Evolutionary conservation across 2,888 invertebrate genomes (phyloP), one percentile per base, ranked within the genome.

Genomic region (Drosophila nr. medialis): DNA sequence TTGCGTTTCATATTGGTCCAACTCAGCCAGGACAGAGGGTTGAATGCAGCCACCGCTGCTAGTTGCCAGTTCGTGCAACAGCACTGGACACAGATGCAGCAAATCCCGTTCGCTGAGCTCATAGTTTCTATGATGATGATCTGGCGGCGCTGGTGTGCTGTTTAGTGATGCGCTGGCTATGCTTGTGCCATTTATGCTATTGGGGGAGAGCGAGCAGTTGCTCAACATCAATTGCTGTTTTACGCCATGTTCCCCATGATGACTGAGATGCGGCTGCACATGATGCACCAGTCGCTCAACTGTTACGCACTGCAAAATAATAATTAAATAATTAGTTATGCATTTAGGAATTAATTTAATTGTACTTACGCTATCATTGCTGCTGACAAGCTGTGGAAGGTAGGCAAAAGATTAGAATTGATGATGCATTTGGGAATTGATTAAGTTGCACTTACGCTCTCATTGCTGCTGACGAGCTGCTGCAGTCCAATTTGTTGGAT

Each of bases 31-130:
- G 72, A 72, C 81, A 72, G 83, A 91, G 49, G 93, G 93, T 75
- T 93, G 93, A 7, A 96, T 93, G 79, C 95, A 96, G 0, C 95
- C 95, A 3, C 92, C 91, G 53, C 94, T 93, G 79, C 95, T 94
- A 63, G 93, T 90, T 27, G 95, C 91, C 89, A 96, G 93, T 82
- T 96, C 95, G 90, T 96, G 96, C 15, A 96, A 91, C 21, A 96
- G 93, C 51, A 95, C 94, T 2, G 96, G 96, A 81, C 96, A 96
- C 40, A 96, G 92, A 38, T 94, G 92, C 59, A 94, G 54, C 36
- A 92, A 56, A 67, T 92, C 92, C 36, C 76, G 68, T 34, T 81
- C 77, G 60, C 72, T 86, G 2, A 92, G 70, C 36, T 81, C 78
- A 67, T 88, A 90, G 64, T 83, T 75, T 15, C 40, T 30, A 13